Evolutionary conservation across 2,113 vertebrate genomes (phyloP).

Genomic region (Anser brachyrhynchus): DNA sequence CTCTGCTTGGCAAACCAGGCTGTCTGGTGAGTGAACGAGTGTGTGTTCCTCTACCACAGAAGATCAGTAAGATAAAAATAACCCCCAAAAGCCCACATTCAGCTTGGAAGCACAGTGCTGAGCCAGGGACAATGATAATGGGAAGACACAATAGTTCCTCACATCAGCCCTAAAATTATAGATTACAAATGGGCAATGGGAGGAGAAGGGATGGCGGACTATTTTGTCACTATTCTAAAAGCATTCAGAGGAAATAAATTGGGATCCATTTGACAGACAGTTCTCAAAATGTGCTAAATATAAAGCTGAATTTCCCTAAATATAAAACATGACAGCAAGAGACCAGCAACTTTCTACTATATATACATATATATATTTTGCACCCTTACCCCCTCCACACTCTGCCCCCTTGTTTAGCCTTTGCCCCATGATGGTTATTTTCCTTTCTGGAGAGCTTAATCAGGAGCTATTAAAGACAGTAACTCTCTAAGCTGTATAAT

Average conservation of each 20-base stretch:
- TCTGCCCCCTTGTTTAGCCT: neutral
- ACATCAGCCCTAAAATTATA: constrained; percentile 38
- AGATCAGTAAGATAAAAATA: constrained; percentile 59
- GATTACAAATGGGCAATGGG: constrained; percentile 33
- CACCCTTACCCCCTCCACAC: neutral
- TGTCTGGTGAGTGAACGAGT: constrained; percentile 1
- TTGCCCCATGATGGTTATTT: neutral
- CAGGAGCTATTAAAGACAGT: constrained; percentile 40
- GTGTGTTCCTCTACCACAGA: neutral
- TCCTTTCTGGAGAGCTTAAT: constrained; percentile 35
- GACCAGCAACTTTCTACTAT: neutral
- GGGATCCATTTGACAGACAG: neutral
- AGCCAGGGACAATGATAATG: constrained; percentile 47
- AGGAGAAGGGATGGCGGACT: neutral
- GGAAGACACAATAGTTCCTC: constrained; percentile 38
- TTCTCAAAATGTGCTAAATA: constrained; percentile 1
- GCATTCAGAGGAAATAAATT: neutral
- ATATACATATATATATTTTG: neutral
- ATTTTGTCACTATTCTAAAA: constrained; percentile 33
- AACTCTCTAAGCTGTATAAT: constrained; percentile 7
- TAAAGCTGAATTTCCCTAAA: constrained; percentile 24
- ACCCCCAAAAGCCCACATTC: constrained; percentile 34
- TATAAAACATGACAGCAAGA: neutral
- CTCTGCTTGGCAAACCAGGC: neutral
- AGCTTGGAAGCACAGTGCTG: constrained; percentile 41